Base-by-base conservation (phyloP, 2,797 vertebrate genomes). In the Novumbra hubbsi region DNA sequence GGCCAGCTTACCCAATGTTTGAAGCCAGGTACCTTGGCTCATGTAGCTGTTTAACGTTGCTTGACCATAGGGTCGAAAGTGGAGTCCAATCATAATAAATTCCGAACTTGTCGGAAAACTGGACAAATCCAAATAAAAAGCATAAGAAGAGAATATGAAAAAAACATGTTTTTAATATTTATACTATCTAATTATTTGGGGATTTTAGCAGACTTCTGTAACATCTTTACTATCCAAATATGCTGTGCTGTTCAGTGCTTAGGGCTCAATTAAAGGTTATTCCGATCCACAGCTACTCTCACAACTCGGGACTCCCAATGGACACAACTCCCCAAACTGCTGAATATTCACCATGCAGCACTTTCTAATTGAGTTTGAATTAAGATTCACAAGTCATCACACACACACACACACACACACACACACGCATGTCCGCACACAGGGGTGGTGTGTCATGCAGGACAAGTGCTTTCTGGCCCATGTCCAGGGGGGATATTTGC, bases 241-340 rank as follows among this genome's bases (percentile, higher is more conserved):
- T 60, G n/a, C 55, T 4, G 55, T 57, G 55, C 21, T 21, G 55
- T 57, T 57, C 21, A 60, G n/a, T 24, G 55, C n/a, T 60, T 60
- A 21, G 11, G 21, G 55, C 21, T 60, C 21, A 60, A 11, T 60
- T 8, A 63, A 49, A 69, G 70, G 76, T 81, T 82, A 77, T 75
- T 57, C 52, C 81, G 79, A 88, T 84, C 8, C 57, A 85, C 84
- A 66, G 65, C 73, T 28, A 75, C 82, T 83, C 74, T 83, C 83
- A 78, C 7, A 72, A 68, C 16, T 55, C 63, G 77, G 68, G 78
- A 80, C 69, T 68, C 48, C 45, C 21, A 49, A 4, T 71, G 67
- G 68, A 78, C 24, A 66, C 28, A 71, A 63, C 70, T 68, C 38
- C 74, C 69, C 15, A 76, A 72, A 82, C 84, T 70, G 72, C 50